Evolutionary conservation across 2,113 vertebrate species (phyloP).

Genomic region (Miniopterus natalensis): DNA sequence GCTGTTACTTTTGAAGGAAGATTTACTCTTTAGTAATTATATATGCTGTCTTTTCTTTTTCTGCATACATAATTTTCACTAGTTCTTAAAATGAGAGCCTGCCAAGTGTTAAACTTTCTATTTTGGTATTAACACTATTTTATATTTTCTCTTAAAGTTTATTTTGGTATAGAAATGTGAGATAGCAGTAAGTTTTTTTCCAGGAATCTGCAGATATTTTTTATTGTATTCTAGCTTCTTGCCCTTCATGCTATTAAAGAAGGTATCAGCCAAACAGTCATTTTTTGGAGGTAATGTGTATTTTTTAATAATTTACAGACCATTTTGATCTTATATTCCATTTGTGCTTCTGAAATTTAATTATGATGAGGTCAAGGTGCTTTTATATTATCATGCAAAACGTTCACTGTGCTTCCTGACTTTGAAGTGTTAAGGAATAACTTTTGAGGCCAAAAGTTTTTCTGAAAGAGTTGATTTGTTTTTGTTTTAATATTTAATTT

Average conservation of each 20-base stretch:
- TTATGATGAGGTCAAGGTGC: background rate
- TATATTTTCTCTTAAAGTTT: background rate
- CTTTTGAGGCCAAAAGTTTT: background rate
- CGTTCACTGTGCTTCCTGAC: background rate
- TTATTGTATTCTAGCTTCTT: background rate
- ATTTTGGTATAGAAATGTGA: background rate
- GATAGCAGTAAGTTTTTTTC: background rate
- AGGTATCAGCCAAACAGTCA: background rate
- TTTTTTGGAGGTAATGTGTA: background rate
- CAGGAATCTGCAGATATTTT: background rate
- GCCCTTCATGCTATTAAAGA: background rate
- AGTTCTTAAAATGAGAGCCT: background rate
- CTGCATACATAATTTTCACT: background rate
- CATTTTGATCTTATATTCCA: background rate
- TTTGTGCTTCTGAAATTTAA: background rate
- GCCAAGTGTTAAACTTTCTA: background rate
- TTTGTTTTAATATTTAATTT: too few relatives aligned
- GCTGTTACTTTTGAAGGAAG: background rate
- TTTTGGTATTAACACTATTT: background rate
- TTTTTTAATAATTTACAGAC: background rate
- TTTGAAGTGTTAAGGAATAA: background rate
- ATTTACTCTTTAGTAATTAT: background rate
- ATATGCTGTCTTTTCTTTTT: background rate
- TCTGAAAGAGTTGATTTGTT: background rate
- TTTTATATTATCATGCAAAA: background rate